Conservation (phyloP, 2,797 vertebrate genomes). For the Myiotriccus ornatus region DNA sequence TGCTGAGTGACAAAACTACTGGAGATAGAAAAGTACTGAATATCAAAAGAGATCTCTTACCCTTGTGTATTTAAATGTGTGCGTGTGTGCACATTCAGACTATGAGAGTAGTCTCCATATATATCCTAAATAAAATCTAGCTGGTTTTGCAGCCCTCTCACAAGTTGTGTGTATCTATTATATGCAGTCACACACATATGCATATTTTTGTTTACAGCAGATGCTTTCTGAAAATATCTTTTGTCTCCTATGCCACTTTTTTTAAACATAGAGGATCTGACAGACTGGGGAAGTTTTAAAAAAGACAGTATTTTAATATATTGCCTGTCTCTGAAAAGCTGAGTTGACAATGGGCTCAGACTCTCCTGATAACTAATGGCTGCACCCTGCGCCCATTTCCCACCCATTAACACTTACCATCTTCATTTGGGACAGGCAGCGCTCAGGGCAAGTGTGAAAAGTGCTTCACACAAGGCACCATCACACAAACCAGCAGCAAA, state of each 20-base stretch:
- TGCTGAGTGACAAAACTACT: not conserved
- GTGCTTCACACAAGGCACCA: not conserved
- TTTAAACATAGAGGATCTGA: not conserved
- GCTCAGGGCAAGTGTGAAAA: not conserved
- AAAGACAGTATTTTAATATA: not conserved
- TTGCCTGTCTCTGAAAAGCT: not conserved
- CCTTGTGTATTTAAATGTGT: not conserved
- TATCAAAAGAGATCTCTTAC: not conserved
- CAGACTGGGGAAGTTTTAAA: not conserved
- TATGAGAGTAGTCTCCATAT: not conserved
- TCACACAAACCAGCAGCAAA: not conserved
- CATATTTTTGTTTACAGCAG: conserved; percentile 12
- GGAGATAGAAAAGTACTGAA: not conserved
- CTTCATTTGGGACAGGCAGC: not conserved
- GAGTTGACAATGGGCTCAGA: not conserved
- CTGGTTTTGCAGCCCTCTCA: not conserved
- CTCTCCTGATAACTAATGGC: not conserved
- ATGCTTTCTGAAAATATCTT: conserved; percentile 43
- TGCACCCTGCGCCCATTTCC: not conserved
- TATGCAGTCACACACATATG: accelerated
- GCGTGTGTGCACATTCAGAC: not conserved
- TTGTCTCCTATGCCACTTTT: not conserved
- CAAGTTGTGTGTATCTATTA: not conserved
- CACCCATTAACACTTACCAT: accelerated
- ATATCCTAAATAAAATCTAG: not conserved